Percentiles rank a stretch among this genome's conserved stretches.
Evolutionary conservation across 2,888 invertebrate genomes (phyloP).

Genomic region (Ctenicera cuprea): DNA sequence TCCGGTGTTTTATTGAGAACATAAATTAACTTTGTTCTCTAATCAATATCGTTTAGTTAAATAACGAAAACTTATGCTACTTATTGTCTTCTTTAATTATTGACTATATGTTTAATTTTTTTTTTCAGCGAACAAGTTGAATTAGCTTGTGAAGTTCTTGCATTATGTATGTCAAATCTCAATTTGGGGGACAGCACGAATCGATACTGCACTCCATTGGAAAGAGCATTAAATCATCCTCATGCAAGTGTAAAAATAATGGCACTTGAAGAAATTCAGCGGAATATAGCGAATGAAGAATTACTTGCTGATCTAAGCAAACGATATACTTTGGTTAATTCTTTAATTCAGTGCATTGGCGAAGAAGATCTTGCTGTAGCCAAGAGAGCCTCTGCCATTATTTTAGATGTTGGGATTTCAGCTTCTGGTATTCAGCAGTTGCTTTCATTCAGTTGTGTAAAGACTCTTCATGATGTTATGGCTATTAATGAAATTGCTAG

Average conservation of each 20-base stretch:
- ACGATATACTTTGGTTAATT: conserved; percentile 72
- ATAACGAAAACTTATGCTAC: too few species aligned
- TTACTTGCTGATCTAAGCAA: conserved; percentile 64
- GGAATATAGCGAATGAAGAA: conserved; percentile 64
- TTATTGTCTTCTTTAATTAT: not conserved
- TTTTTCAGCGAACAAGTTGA: conserved; percentile 75
- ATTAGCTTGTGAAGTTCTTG: conserved; percentile 80
- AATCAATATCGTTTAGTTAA: too few species aligned
- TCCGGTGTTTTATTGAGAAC: too few species aligned
- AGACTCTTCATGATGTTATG: conserved; percentile 77
- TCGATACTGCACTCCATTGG: conserved; percentile 77
- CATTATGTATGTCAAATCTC: conserved; percentile 79
- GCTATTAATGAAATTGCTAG: conserved; percentile 76
- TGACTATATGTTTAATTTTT: not conserved
- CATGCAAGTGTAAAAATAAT: conserved; percentile 78
- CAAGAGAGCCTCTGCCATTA: conserved; percentile 76
- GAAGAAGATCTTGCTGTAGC: conserved; percentile 79
- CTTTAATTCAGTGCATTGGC: conserved; percentile 76
- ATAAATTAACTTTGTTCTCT: too few species aligned
- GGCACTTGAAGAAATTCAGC: conserved; percentile 78
- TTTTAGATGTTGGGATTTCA: conserved; percentile 73
- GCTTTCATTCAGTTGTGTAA: conserved; percentile 75
- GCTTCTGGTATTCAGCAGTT: conserved; percentile 72
- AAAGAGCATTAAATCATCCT: conserved; percentile 79
- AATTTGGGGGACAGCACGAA: conserved; percentile 77